phyloP scores from a whole-genome alignment of 1,140 invertebrate genomes.

The Diorhabda elongata region DNA sequence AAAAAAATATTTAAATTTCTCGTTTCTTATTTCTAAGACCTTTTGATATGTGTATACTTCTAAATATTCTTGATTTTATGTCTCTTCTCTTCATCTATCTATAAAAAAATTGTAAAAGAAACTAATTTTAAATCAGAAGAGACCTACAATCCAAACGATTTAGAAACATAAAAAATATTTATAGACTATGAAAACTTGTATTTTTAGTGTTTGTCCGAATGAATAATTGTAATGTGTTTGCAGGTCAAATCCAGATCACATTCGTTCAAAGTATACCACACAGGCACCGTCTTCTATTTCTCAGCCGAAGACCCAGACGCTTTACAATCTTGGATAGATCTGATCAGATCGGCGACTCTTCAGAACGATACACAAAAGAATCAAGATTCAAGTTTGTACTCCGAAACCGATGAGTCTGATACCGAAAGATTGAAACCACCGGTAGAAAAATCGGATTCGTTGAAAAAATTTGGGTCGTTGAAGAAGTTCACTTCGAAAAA shows the following conservation, averaged over 20 bases:
- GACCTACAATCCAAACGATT: too few relatives aligned
- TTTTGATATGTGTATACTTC: too few relatives aligned
- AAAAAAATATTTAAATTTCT: background rate
- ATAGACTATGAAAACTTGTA: too few relatives aligned
- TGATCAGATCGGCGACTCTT: slow-evolving; percentile 65
- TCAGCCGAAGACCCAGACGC: slow-evolving; percentile 76
- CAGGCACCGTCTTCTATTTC: slow-evolving; percentile 84
- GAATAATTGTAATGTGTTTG: background rate
- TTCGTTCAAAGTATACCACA: slow-evolving; percentile 88
- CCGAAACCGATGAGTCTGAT: slow-evolving; percentile 76
- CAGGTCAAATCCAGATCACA: slow-evolving; percentile 47
- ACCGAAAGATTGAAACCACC: slow-evolving; percentile 51
- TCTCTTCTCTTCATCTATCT: too few relatives aligned
- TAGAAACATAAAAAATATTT: too few relatives aligned
- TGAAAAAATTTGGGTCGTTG: slow-evolving; percentile 60
- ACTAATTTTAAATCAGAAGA: too few relatives aligned
- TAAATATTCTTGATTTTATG: too few relatives aligned
- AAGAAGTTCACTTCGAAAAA: slow-evolving; percentile 61
- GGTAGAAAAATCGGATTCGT: slow-evolving; percentile 36
- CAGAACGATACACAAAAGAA: slow-evolving; percentile 48
- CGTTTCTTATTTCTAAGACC: too few relatives aligned
- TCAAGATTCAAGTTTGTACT: slow-evolving; percentile 60
- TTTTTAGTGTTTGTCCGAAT: too few relatives aligned
- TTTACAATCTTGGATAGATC: slow-evolving; percentile 68
- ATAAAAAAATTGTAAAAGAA: too few relatives aligned